Evolutionary conservation across 2,113 vertebrate genomes (phyloP).

Genomic region (Antennarius striatus): DNA sequence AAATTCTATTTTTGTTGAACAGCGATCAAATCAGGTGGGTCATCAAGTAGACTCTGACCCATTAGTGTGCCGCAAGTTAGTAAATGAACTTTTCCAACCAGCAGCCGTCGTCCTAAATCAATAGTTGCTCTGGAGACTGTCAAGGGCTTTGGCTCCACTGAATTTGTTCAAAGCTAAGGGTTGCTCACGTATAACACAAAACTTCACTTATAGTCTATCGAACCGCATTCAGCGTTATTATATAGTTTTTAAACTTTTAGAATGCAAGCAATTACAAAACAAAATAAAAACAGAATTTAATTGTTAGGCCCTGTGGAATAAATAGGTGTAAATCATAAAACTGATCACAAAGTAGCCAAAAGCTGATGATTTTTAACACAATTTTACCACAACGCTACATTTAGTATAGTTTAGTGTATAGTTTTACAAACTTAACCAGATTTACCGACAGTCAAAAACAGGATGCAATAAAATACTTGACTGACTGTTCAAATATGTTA

Average conservation of each 20-base stretch:
- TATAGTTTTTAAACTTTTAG: constrained; percentile 32
- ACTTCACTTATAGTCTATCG: constrained; percentile 29
- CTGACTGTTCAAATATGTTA: constrained; percentile 67
- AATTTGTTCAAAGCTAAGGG: constrained; percentile 58
- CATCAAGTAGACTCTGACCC: constrained; percentile 25
- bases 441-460: constrained; percentile 42
- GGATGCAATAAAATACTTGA: constrained; percentile 65
- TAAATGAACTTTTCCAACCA: constrained; percentile 75
- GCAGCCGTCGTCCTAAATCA: constrained; percentile 63
- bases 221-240: constrained; percentile 37
- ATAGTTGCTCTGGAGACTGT: constrained; percentile 70
- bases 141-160: constrained; percentile 52
- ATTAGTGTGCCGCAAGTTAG: constrained; percentile 44
- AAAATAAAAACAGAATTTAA: neutral
- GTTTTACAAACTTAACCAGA: constrained; percentile 41
- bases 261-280: constrained; percentile 17
- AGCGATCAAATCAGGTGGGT: constrained; percentile 19
- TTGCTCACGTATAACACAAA: constrained; percentile 40
- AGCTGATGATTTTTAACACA: constrained; percentile 6
- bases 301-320: constrained; percentile 8
- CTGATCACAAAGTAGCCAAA: neutral
- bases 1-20: neutral
- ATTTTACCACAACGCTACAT: neutral
- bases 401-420: constrained; percentile 6
- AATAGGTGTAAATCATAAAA: constrained; percentile 5